Evolutionary conservation across 1,140 invertebrate species (phyloP).

Genomic region (Psix sp.): DNA sequence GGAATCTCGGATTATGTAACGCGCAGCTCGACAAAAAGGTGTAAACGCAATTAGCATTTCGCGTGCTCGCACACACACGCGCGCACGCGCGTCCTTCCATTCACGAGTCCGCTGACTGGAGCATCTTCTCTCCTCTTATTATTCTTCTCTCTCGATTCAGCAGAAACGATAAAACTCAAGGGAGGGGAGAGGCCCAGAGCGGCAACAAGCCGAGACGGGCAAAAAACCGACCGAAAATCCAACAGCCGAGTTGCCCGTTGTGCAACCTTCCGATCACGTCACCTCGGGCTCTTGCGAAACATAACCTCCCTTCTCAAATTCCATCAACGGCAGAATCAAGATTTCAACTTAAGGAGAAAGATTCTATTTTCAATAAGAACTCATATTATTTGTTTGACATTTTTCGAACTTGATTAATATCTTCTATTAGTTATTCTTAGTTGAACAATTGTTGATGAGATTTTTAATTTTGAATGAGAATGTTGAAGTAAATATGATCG

Average conservation of each 20-base stretch:
- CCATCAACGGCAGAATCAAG: constrained; percentile 37
- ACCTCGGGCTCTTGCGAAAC: constrained; percentile 33
- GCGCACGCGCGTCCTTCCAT: constrained; percentile 18
- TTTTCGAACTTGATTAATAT: no score
- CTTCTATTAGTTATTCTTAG: no score
- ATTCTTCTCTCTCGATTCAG: constrained; percentile 7
- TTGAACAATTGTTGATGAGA: no score
- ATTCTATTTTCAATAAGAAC: no score
- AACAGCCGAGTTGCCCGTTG: constrained; percentile 3
- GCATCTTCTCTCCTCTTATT: no score
- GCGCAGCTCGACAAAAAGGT: constrained; percentile 44
- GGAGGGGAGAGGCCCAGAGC: no score
- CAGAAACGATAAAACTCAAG: no score
- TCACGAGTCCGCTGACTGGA: constrained; percentile 23
- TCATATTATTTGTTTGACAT: no score
- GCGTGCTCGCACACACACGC: constrained; percentile 11
- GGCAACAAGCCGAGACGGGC: no score
- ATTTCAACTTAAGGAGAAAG: no score
- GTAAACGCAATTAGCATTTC: constrained; percentile 51
- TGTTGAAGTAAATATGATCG: constrained; percentile 7
- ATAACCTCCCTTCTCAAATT: constrained; percentile 37
- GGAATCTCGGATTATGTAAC: constrained; percentile 37
- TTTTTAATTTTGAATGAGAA: no score
- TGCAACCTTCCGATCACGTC: constrained; percentile 30
- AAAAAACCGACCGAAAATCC: no score